Evolutionary conservation across 2,888 invertebrate genomes (phyloP).

Genomic region (Macaria liturata): DNA sequence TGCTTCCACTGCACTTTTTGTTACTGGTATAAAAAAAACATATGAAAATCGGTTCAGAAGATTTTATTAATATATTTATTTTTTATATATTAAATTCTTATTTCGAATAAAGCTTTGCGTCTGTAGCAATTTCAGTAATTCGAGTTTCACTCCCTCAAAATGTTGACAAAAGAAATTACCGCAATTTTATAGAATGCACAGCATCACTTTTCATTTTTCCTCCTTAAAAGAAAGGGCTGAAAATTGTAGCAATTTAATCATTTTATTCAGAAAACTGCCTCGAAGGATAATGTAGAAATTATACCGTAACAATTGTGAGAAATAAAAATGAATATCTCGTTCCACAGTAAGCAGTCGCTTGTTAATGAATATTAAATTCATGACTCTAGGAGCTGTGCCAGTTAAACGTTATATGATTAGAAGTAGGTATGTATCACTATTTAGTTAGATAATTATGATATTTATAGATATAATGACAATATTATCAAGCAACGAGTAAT

Average conservation of each 20-base stretch:
- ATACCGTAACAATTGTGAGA: conserved; percentile 67
- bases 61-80: no score
- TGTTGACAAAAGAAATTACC: conserved; percentile 27
- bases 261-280: conserved; percentile 65
- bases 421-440: no score
- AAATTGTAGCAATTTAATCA: conserved; percentile 71
- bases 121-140: no score
- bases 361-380: conserved; percentile 56
- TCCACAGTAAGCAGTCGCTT: conserved; percentile 55
- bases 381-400: conserved; percentile 21
- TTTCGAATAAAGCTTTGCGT: no score
- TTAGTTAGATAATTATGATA: no score
- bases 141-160: neutral
- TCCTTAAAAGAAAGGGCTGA: conserved; percentile 44
- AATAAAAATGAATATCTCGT: conserved; percentile 71
- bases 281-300: conserved; percentile 69
- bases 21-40: no score
- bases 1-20: no score
- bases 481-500: no score
- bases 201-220: conserved; percentile 38
- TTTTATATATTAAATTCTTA: no score
- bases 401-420: conserved; percentile 4
- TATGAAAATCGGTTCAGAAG: no score
- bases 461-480: no score
- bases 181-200: conserved; percentile 42